Base-by-base conservation (phyloP, 2,797 vertebrate species). In the Danio aesculapii region DNA sequence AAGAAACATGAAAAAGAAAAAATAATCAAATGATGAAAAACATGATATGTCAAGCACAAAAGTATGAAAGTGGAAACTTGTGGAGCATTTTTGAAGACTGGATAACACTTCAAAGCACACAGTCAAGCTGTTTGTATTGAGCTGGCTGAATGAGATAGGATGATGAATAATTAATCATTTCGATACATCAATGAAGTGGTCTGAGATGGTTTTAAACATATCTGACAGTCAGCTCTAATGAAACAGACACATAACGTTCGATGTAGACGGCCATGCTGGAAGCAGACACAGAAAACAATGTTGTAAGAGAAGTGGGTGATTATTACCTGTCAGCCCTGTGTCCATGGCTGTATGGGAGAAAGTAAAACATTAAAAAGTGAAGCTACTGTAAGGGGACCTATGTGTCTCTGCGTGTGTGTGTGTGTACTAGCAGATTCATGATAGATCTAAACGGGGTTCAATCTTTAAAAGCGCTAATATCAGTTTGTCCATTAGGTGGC, bases 311-410 rank as follows among this genome's bases (percentile, higher is more conserved):
- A 72, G 49, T 0, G 5, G n/a, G 43, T 39, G 50, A 66, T 50
- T n/a, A 66, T 81, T 99, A 99, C 97, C 98, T 99, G 97, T 99
- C 98, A 85, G 97, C 93, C 92, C 97, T 95, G 97, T 98, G 98
- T 89, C 97, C 96, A 75, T 98, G 96, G 94, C 98, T 99, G 96
- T 91, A 92, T 91, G 90, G 89, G 91, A 95, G 92, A 96, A 91
- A 97, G 88, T 75, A 92, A 71, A 94, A 58, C 12, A 81, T 84
- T 84, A 90, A 72, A 21, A 69, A 16, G 12, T 11, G 12, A 76
- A 91, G 77, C 14, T 49, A 43, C 3, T 41, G 19, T 77, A 52
- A 16, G n/a, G 16, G 44, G 3, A 66, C 13, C 21, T 6, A 8
- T 14, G 41, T 55, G 64, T 52, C 46, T 63, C n/a, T 87, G 75